Evolutionary conservation across 2,888 invertebrate genomes (phyloP).

Genomic region (Nymphalis polychloros): DNA sequence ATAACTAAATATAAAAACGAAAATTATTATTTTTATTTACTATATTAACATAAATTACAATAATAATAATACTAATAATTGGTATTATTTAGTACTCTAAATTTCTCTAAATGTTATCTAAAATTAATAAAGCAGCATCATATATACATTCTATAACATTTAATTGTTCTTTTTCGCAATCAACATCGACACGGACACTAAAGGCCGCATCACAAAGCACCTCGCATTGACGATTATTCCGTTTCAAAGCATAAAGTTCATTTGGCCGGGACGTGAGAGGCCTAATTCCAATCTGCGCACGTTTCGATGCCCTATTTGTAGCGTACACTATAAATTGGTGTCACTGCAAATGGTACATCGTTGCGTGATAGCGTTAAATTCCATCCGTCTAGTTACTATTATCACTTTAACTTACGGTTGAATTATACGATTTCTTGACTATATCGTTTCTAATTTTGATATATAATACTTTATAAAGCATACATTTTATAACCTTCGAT

Average conservation of each 20-base stretch:
- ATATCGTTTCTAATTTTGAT: too few relatives aligned
- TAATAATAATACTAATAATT: too few relatives aligned
- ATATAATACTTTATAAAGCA: too few relatives aligned
- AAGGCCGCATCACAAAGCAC: constrained; percentile 30
- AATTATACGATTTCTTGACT: background rate
- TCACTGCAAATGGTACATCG: constrained; percentile 37
- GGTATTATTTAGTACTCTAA: too few relatives aligned
- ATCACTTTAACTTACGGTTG: constrained; percentile 11
- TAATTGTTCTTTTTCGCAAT: constrained; percentile 17
- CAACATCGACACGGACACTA: constrained; percentile 1
- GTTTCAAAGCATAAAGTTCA: constrained; percentile 47
- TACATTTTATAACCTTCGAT: too few relatives aligned
- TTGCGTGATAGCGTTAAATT: constrained; percentile 31
- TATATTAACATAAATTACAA: too few relatives aligned
- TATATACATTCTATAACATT: background rate
- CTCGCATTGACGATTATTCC: constrained; percentile 42
- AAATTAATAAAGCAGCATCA: background rate
- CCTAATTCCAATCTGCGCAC: constrained; percentile 47
- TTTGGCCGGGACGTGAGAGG: constrained; percentile 43
- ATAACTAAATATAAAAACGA: too few relatives aligned
- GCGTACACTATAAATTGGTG: constrained; percentile 42
- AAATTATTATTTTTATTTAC: too few relatives aligned
- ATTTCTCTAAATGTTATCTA: too few relatives aligned
- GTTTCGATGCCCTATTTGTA: constrained; percentile 43
- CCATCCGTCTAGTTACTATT: constrained; percentile 1